A percentile compares a stretch with the other conserved stretches of the same genome.
Evolutionary conservation across 1,140 invertebrate genomes (phyloP).

Genomic region (Drosophila sturtevanti): DNA sequence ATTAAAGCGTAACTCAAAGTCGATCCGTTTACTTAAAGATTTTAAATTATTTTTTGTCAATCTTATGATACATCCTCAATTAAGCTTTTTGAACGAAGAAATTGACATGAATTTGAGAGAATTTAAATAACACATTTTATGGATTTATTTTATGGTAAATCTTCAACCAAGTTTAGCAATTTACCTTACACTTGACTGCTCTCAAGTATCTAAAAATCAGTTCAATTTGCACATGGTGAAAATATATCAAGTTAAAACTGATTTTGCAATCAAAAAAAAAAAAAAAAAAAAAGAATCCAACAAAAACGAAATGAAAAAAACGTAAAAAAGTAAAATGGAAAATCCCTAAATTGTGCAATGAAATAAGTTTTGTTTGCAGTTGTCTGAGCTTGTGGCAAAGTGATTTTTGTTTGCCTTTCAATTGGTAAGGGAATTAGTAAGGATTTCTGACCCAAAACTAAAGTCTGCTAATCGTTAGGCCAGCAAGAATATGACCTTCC

Average conservation of each 20-base stretch:
- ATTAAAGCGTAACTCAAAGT: neutral
- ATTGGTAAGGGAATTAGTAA: constrained; percentile 10
- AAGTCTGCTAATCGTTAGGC: constrained; percentile 47
- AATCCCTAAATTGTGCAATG: constrained; percentile 48
- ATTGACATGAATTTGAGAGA: neutral
- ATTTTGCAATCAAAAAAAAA: neutral
- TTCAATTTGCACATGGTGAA: neutral
- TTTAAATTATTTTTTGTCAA: neutral
- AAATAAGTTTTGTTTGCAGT: constrained; percentile 17
- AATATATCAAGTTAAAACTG: neutral
- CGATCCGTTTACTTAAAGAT: neutral
- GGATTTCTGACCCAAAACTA: constrained; percentile 23
- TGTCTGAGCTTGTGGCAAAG: constrained; percentile 24
- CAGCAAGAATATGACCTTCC: constrained; percentile 11
- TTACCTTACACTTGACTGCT: neutral
- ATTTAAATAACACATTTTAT: neutral
- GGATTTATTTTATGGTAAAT: neutral
- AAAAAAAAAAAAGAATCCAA: too few species aligned
- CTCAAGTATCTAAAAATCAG: neutral
- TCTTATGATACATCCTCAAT: neutral
- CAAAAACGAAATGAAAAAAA: neutral
- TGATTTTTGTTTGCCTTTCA: constrained; percentile 37
- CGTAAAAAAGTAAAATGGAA: constrained; percentile 16
- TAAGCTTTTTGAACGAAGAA: neutral
- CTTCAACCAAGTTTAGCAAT: neutral